Evolutionary conservation across 2,797 vertebrate species (phyloP).

Genomic region (Miichthys miiuy): DNA sequence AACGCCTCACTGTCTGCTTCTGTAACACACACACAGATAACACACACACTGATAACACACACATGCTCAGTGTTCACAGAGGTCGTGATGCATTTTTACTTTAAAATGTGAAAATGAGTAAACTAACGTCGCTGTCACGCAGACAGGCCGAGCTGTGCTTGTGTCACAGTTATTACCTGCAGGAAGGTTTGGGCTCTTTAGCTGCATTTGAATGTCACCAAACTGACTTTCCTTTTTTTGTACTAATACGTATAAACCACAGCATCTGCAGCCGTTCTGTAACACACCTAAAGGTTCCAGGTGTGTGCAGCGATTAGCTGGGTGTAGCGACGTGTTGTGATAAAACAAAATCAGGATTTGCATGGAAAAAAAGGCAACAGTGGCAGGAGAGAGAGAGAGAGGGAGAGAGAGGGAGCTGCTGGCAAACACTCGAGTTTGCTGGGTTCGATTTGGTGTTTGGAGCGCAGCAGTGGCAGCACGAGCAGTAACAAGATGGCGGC

Average conservation of each 20-base stretch:
- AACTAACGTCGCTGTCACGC: no score
- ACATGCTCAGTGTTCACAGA: slow-evolving; percentile 10
- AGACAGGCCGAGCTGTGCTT: no score
- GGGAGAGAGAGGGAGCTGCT: slow-evolving; percentile 23
- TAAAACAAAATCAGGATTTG: slow-evolving; percentile 48
- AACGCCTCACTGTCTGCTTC: not conserved
- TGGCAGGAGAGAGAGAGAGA: not conserved
- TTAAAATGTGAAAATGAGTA: not conserved
- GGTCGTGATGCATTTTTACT: slow-evolving; percentile 6
- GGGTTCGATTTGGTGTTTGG: slow-evolving; percentile 60
- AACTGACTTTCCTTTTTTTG: not conserved
- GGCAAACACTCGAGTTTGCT: slow-evolving; percentile 54
- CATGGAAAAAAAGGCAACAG: slow-evolving; percentile 45
- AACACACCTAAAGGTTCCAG: slow-evolving; percentile 42
- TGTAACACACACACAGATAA: not conserved
- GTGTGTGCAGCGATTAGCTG: slow-evolving; percentile 58
- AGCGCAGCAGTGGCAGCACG: slow-evolving; percentile 67
- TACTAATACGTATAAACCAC: not conserved
- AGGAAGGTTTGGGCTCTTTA: slow-evolving; percentile 2
- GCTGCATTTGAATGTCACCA: not conserved
- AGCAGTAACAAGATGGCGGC: slow-evolving; percentile 81
- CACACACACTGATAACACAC: no score
- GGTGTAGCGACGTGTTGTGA: slow-evolving; percentile 43
- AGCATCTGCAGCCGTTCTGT: not conserved
- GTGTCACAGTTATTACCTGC: no score